phyloP scores from a whole-genome alignment of 2,888 invertebrate genomes.

The Cataglyphis cursor region DNA sequence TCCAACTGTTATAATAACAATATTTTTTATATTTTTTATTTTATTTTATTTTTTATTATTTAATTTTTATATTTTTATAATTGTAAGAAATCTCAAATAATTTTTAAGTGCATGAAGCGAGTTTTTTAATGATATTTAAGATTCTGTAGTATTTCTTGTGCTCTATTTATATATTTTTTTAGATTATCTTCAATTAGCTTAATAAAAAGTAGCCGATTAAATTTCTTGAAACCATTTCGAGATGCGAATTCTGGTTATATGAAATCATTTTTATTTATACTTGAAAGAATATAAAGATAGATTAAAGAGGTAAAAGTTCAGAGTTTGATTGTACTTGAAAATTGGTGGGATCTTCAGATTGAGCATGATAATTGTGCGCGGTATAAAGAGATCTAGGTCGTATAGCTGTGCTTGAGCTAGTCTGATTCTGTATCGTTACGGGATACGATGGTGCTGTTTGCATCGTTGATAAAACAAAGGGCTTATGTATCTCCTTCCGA shows the following conservation, averaged over 20 bases:
- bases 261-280: neutral
- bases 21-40: too few relatives aligned
- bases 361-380: constrained; percentile 89
- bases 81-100: neutral
- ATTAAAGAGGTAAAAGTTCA: neutral
- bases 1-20: too few relatives aligned
- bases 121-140: neutral
- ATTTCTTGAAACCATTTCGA: neutral
- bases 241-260: neutral
- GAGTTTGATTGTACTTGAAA: constrained; percentile 76
- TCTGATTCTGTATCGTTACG: constrained; percentile 74
- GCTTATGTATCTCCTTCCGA: constrained; percentile 79
- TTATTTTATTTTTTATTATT: too few relatives aligned
- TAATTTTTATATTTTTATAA: neutral
- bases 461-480: constrained; percentile 51
- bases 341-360: constrained; percentile 80
- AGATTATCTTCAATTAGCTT: neutral
- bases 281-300: constrained; percentile 5
- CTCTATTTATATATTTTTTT: neutral
- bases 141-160: neutral
- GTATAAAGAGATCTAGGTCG: constrained; percentile 91
- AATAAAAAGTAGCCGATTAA: neutral
- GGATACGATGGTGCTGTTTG: constrained; percentile 71
- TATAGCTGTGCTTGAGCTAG: constrained; percentile 84
- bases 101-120: neutral